phyloP scores from a whole-genome alignment of 1,140 invertebrate genomes.

The Theocolax elegans region DNA sequence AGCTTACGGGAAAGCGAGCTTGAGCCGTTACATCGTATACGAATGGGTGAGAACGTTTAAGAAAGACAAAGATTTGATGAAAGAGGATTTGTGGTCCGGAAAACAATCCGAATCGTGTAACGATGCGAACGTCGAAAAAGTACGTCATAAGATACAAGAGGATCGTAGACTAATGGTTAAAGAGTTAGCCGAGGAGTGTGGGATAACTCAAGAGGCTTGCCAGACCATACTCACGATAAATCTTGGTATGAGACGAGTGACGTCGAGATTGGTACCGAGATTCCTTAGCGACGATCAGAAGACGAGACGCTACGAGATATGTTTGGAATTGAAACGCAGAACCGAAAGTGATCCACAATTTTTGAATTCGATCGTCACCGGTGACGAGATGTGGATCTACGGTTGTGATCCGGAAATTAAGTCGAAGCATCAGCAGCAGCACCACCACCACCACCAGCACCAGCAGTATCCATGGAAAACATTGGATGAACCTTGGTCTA shows the following conservation, averaged over 20 bases:
- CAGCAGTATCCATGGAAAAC: constrained; percentile 18
- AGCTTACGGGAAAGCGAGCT: constrained; percentile 28
- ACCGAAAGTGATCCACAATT: constrained; percentile 32
- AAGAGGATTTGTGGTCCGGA: constrained; percentile 18
- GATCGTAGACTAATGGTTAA: constrained; percentile 11
- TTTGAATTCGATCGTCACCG: constrained; percentile 37
- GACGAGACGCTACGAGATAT: constrained; percentile 17
- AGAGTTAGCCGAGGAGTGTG: constrained; percentile 25
- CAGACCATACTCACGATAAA: constrained; percentile 25
- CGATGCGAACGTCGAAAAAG: constrained; percentile 20
- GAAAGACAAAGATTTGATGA: constrained; percentile 12
- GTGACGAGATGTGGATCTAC: constrained; percentile 44
- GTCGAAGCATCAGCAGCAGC: neutral
- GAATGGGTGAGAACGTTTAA: constrained; percentile 35
- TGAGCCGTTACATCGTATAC: constrained; percentile 35
- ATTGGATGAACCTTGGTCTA: constrained; percentile 5
- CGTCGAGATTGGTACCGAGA: constrained; percentile 20
- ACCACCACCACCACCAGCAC: too few species aligned
- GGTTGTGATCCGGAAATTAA: constrained; percentile 41
- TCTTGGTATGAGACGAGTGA: constrained; percentile 22
- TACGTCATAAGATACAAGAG: constrained; percentile 18
- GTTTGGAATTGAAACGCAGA: constrained; percentile 15
- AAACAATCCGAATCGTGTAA: constrained; percentile 4
- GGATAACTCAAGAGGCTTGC: constrained; percentile 12
- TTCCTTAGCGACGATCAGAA: constrained; percentile 34